Evolutionary conservation across 1,140 invertebrate species (phyloP).

Genomic region (Saccostrea glomerata): DNA sequence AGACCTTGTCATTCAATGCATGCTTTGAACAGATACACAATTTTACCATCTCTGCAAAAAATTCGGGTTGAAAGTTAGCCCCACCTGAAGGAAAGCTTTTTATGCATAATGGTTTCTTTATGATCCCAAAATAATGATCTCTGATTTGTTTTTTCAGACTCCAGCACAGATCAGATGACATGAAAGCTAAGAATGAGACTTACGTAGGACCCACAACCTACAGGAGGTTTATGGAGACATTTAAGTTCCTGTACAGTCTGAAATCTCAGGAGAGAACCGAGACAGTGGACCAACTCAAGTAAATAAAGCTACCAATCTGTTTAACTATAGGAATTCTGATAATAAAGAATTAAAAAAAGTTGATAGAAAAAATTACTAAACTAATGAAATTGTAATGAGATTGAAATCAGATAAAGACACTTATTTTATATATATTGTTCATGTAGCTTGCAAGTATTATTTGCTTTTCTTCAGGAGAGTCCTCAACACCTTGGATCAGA

Average conservation of each 20-base stretch:
- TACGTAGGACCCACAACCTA: slow-evolving; percentile 77
- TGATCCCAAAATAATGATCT: no score
- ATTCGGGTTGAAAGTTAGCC: no score
- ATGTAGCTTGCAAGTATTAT: background rate
- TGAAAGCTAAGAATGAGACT: slow-evolving; percentile 73
- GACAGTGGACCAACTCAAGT: slow-evolving; percentile 76
- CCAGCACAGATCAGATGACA: slow-evolving; percentile 63
- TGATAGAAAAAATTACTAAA: background rate
- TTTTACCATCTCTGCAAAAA: no score
- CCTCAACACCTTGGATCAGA: slow-evolving; percentile 75
- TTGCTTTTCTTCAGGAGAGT: slow-evolving; percentile 70
- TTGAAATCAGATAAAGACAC: background rate
- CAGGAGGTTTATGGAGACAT: slow-evolving; percentile 75
- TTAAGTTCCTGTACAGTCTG: slow-evolving; percentile 73
- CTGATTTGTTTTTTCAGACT: slow-evolving; percentile 60
- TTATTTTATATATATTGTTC: background rate
- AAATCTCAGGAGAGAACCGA: slow-evolving; percentile 75
- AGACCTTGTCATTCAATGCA: no score
- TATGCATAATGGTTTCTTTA: no score
- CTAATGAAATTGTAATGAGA: background rate
- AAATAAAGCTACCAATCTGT: slow-evolving; percentile 47
- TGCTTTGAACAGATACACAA: no score
- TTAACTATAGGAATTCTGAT: no score
- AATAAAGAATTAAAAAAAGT: no score
- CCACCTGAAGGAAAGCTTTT: no score